These are phyloP conservation scores for Zophobas atratus DNA, from an alignment of 1,140 invertebrate species.

Conservation along the genomic window DNA sequence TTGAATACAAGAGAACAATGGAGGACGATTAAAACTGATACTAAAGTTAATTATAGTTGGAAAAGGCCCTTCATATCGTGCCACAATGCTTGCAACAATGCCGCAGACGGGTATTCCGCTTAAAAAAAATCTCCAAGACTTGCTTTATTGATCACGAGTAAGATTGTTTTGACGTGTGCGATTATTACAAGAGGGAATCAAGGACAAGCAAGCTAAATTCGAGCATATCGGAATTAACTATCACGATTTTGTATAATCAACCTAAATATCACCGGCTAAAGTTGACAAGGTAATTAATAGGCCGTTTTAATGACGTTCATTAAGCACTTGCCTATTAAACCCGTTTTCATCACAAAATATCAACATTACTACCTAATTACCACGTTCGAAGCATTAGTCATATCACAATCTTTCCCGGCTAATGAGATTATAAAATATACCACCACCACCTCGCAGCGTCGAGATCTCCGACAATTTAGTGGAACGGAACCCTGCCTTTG, in stretches of 20 bases:
- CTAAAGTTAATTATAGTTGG: constrained; percentile 42
- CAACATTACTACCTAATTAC: constrained; percentile 40
- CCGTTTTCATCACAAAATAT: constrained; percentile 42
- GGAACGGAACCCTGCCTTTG: neutral
- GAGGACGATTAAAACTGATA: constrained; percentile 40
- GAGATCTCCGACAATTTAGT: neutral
- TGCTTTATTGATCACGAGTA: neutral
- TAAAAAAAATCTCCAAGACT: constrained; percentile 10
- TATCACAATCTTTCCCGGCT: constrained; percentile 26
- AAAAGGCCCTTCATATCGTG: constrained; percentile 38
- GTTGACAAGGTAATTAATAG: constrained; percentile 43
- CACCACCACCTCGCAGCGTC: neutral
- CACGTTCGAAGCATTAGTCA: constrained; percentile 35
- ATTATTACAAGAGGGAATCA: neutral
- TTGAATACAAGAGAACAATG: constrained; percentile 42
- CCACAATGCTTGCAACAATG: constrained; percentile 31
- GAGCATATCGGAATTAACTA: constrained; percentile 5
- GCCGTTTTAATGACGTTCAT: constrained; percentile 37
- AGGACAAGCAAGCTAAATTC: neutral
- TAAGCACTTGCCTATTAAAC: constrained; percentile 35
- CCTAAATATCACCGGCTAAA: constrained; percentile 37
- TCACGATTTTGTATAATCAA: constrained; percentile 26
- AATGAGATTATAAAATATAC: constrained; percentile 41
- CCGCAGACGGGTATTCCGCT: neutral
- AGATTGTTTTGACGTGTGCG: neutral